Evolutionary conservation across 2,797 vertebrate genomes (phyloP), one percentile per base, ranked within the genome.

Genomic region (Botia kubotai): DNA sequence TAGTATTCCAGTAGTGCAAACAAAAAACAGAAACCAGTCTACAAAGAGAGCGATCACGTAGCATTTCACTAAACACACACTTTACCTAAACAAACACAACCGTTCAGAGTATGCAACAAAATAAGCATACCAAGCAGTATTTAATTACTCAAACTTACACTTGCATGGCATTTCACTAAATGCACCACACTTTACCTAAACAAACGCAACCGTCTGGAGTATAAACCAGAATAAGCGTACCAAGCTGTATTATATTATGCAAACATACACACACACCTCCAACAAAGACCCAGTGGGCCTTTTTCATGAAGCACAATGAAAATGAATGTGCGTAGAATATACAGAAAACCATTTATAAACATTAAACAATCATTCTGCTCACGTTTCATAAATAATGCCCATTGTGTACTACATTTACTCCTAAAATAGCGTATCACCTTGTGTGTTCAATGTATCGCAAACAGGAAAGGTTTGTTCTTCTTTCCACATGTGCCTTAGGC

Each of bases 81-180:
- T 72, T 72, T 53, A 26, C 8, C 29, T 52, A 79, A 72, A 39
- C 62, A 65, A 65, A 63, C 10, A 26, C 29, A 53, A 4, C 13
- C 19, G 52, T 63, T 46, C 62, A 13, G 14, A 23, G 26, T 13
- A 48, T 29, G 12, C 4, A 77, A 29, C 19, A 10, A 3, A 71
- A 14, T 0, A 23, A 50, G 1, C 2, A 33, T 65, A 23, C 43
- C 4, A 55, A 21, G 48, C 14, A 17, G 12, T 71, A 36, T 79
- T 33, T 50, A 53, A 52, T 72, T 39, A 43, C 43, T 53, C 29
- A 33, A 23, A 43, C 19, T 39, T 50, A 46, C 16, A 26, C 26
- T 33, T 5, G 33, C 53, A 60, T 48, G n/a, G 65, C 17, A 43
- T 58, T 70, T 78, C 12, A 19, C 36, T 13, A 48, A 58, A 58